A percentile compares a stretch with the other conserved stretches of the same genome.
Conservation (phyloP, 2,797 vertebrate genomes). For the Helicolenus hilgendorfi region DNA sequence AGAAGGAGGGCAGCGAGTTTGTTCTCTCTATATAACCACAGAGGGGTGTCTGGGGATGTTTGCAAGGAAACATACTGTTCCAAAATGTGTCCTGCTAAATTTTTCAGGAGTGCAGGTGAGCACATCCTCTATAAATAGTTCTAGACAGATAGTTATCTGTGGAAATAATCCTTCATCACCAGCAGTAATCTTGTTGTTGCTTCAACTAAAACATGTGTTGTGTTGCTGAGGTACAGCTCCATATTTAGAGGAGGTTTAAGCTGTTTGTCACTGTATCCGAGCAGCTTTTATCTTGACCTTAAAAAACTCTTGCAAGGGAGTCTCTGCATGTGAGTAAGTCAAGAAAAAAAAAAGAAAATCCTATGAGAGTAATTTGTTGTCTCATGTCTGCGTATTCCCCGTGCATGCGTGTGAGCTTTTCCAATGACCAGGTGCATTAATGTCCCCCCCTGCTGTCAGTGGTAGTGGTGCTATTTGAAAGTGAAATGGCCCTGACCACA, state of each 20-base stretch:
- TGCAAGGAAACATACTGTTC: slow-evolving; percentile 44
- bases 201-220: not conserved
- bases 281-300: not conserved
- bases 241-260: not conserved
- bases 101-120: slow-evolving; percentile 59
- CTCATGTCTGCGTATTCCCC: not conserved
- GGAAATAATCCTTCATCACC: not conserved
- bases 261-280: not conserved
- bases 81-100: slow-evolving; percentile 52
- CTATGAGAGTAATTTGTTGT: not conserved
- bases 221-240: not conserved
- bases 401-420: not conserved
- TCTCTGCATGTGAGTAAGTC: not conserved
- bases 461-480: slow-evolving; percentile 16
- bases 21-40: slow-evolving; percentile 33
- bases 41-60: slow-evolving; percentile 26
- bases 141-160: not conserved
- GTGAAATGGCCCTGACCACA: not conserved
- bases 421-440: not conserved
- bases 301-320: not conserved
- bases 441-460: not conserved
- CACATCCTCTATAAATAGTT: slow-evolving; percentile 51
- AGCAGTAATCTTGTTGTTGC: not conserved
- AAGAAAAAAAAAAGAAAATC: not conserved
- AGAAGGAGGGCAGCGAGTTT: slow-evolving; percentile 33